A percentile compares a stretch with the other conserved stretches of the same genome.
These are phyloP conservation scores for Rhinolophus sinicus DNA, from an alignment of 2,113 vertebrate genomes.

Conservation along the genomic window DNA sequence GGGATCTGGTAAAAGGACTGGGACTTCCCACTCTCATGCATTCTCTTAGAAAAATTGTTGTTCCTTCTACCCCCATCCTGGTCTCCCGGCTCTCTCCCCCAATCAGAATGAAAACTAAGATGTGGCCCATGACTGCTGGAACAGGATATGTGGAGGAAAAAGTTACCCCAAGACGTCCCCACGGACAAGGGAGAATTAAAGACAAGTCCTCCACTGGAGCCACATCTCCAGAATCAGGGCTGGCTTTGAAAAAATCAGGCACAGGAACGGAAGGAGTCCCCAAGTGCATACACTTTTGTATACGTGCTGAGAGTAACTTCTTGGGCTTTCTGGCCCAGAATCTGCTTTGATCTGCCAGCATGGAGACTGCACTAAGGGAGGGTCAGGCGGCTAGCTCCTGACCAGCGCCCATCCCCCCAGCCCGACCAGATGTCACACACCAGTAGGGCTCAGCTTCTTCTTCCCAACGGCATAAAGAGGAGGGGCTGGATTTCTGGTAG, in stretches of 20 bases:
- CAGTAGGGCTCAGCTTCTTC: neutral
- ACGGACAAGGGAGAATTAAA: neutral
- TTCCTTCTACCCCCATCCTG: neutral
- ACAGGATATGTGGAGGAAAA: neutral
- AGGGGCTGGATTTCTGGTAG: neutral
- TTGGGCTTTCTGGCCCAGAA: conserved; percentile 39
- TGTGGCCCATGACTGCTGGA: neutral
- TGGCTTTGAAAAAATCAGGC: conserved; percentile 11
- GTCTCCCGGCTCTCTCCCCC: neutral
- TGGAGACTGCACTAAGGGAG: conserved; percentile 27
- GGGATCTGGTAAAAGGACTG: neutral
- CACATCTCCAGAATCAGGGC: neutral
- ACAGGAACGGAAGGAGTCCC: neutral
- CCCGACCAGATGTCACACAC: neutral
- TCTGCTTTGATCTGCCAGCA: conserved; percentile 67
- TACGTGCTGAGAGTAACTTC: conserved; percentile 32
- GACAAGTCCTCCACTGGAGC: neutral
- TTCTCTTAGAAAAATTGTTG: neutral
- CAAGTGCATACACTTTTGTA: neutral
- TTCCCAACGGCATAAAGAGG: neutral
- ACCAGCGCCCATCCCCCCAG: neutral
- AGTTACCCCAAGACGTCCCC: neutral
- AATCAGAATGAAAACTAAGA: conserved; percentile 46
- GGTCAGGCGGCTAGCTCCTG: conserved; percentile 30
- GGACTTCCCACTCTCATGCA: neutral